These are phyloP conservation scores for Coregonus sp. DNA, from an alignment of 2,797 vertebrate species.

Conservation along the genomic window DNA sequence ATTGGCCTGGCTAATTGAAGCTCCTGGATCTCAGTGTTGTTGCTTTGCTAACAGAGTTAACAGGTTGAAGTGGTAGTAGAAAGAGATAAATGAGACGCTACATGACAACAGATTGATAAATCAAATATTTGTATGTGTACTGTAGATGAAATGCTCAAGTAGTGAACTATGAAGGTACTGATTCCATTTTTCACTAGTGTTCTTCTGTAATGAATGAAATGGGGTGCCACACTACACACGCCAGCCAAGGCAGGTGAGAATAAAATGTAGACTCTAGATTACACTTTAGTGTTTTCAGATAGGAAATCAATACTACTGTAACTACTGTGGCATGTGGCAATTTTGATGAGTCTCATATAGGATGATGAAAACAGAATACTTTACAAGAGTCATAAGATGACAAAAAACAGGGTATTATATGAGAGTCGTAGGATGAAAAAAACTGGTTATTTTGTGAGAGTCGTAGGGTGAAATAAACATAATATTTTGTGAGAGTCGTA, in stretches of 20 bases:
- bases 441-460: no score
- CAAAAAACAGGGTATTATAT: no score
- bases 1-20: constrained; percentile 52
- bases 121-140: neutral
- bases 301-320: constrained; percentile 16
- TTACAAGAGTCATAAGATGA: no score
- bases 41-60: constrained; percentile 30
- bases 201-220: neutral
- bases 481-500: neutral
- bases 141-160: constrained; percentile 8
- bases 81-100: constrained; percentile 12
- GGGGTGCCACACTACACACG: neutral
- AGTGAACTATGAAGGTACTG: neutral
- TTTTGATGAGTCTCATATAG: constrained; percentile 17
- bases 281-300: neutral
- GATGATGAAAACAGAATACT: no score
- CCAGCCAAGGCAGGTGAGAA: neutral
- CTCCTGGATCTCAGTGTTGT: constrained; percentile 28
- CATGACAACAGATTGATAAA: constrained; percentile 22
- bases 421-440: no score
- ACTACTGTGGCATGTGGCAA: constrained; percentile 3
- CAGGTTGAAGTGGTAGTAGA: constrained; percentile 16
- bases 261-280: neutral
- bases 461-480: no score
- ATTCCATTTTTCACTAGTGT: neutral